Evolutionary conservation across 2,113 vertebrate species (phyloP).

Genomic region (Chamaetylas fuelleborni): DNA sequence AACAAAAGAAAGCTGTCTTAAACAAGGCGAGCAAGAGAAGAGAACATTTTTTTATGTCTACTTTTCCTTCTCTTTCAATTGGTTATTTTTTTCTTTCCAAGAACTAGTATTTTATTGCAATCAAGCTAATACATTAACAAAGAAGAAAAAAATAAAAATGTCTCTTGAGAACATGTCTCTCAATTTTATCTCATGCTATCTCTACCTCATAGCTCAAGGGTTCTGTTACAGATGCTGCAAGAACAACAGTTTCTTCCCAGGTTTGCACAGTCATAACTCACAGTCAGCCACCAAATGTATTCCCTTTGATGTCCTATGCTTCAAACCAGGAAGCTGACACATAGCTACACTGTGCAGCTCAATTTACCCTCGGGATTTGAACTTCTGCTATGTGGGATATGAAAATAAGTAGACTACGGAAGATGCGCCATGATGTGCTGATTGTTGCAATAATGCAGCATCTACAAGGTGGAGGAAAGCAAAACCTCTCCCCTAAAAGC

Average conservation of each 20-base stretch:
- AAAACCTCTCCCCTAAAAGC: not conserved
- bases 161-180: not conserved
- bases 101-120: not conserved
- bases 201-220: not conserved
- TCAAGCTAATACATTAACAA: not conserved
- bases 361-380: not conserved
- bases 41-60: not conserved
- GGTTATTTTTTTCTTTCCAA: not conserved
- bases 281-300: not conserved
- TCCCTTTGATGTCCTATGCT: not conserved
- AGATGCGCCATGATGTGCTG: not conserved
- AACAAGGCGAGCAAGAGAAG: not conserved
- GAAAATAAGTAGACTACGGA: not conserved
- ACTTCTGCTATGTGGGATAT: not conserved
- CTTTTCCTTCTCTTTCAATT: not conserved
- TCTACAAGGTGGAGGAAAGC: not conserved
- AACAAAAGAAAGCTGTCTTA: constrained; percentile 59
- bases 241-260: constrained; percentile 16
- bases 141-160: fast-evolving
- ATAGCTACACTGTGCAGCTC: not conserved
- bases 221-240: not conserved
- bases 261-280: constrained; percentile 20
- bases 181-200: constrained; percentile 11
- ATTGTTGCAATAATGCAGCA: not conserved
- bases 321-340: constrained; percentile 1